phyloP scores from a whole-genome alignment of 2,888 invertebrate species.

The Ochropacha duplaris region DNA sequence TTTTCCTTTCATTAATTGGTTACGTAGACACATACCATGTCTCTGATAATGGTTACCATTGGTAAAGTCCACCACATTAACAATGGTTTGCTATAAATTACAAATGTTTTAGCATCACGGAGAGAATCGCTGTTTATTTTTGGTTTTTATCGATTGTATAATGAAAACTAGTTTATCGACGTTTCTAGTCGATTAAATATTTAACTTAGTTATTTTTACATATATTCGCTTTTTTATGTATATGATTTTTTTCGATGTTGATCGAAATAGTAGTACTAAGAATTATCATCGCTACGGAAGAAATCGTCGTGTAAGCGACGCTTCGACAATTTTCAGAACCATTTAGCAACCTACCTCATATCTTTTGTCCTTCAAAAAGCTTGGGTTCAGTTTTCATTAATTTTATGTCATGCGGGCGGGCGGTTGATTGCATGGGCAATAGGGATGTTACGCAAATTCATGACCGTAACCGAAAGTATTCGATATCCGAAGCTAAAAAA shows the following conservation, averaged over 20 bases:
- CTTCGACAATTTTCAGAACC: background rate
- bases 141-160: background rate
- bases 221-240: too few species aligned
- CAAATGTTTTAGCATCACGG: slow-evolving; percentile 9
- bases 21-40: slow-evolving; percentile 33
- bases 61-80: background rate
- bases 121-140: background rate
- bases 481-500: background rate
- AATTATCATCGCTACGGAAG: too few species aligned
- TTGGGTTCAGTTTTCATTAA: background rate
- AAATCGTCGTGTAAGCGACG: background rate
- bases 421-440: background rate
- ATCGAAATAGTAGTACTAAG: too few species aligned
- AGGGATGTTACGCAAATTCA: background rate
- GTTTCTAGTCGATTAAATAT: background rate
- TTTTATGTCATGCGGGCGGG: background rate
- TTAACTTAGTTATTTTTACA: too few species aligned
- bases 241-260: too few species aligned
- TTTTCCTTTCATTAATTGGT: slow-evolving; percentile 56
- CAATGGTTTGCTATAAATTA: slow-evolving; percentile 22
- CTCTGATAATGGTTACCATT: slow-evolving; percentile 22
- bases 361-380: background rate
- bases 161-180: background rate
- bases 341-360: background rate
- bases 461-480: background rate